Conservation (phyloP, 2,113 vertebrate species). For the Dipodomys spectabilis region DNA sequence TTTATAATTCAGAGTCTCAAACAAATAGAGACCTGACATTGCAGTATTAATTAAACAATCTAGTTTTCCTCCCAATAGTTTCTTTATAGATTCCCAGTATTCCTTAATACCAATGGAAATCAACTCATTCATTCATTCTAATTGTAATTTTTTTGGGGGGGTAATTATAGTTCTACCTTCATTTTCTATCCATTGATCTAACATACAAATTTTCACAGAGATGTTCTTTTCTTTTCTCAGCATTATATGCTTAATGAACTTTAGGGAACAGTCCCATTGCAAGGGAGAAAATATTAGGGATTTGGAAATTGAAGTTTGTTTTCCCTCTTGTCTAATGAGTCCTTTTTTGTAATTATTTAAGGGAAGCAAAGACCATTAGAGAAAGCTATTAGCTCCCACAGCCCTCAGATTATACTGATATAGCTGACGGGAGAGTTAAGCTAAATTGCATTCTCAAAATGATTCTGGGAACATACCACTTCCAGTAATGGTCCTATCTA, state of each 20-base stretch:
- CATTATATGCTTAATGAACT: not conserved
- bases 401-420: slow-evolving; percentile 76
- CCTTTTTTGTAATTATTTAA: slow-evolving; percentile 70
- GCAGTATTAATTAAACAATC: not conserved
- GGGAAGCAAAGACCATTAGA: slow-evolving; percentile 75
- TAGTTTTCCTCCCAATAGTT: not conserved
- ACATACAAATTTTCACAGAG: not conserved
- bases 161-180: slow-evolving; percentile 14
- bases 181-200: not conserved
- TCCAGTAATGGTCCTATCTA: slow-evolving; percentile 78
- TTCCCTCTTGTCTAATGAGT: slow-evolving; percentile 45
- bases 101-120: slow-evolving; percentile 27
- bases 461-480: slow-evolving; percentile 77
- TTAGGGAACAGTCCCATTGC: not conserved
- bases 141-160: slow-evolving; percentile 33
- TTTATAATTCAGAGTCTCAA: not conserved
- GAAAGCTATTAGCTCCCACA: slow-evolving; percentile 73
- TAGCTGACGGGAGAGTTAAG: slow-evolving; percentile 75
- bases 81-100: slow-evolving; percentile 48
- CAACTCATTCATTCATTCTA: not conserved
- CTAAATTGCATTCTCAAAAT: slow-evolving; percentile 79
- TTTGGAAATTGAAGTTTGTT: slow-evolving; percentile 64
- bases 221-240: not conserved
- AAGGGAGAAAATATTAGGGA: slow-evolving; percentile 36
- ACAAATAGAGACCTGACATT: not conserved